phyloP scores from a whole-genome alignment of 2,113 vertebrate species.

The Notarius quadriscutis region DNA sequence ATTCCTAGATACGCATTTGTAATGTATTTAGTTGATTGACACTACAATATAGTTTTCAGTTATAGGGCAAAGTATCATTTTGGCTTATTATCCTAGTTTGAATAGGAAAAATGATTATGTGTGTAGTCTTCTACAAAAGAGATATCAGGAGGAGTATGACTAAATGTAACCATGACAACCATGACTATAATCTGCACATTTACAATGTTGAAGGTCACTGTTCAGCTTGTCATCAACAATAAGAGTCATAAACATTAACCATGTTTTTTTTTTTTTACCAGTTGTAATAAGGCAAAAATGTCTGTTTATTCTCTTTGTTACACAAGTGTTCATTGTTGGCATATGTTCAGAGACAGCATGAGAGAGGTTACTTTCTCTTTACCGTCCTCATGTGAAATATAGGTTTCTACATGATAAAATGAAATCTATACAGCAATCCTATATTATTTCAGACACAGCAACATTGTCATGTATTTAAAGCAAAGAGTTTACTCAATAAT shows the following conservation, averaged over 20 bases:
- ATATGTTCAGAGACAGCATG: background rate
- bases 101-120: background rate
- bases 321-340: background rate
- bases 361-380: background rate
- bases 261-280: background rate
- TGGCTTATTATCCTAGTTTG: background rate
- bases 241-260: background rate
- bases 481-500: background rate
- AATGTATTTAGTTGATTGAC: background rate
- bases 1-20: background rate
- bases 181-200: background rate
- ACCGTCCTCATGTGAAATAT: background rate
- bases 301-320: background rate
- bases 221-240: background rate
- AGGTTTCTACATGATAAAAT: background rate
- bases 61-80: background rate
- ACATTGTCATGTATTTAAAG: background rate
- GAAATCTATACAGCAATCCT: background rate
- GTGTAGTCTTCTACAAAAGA: background rate
- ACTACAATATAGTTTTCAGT: background rate
- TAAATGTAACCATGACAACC: conserved; percentile 3
- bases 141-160: background rate
- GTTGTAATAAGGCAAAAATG: background rate
- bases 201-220: background rate
- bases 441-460: background rate